phyloP scores from a whole-genome alignment of 1,140 invertebrate genomes.

The Drosophila guanche region DNA sequence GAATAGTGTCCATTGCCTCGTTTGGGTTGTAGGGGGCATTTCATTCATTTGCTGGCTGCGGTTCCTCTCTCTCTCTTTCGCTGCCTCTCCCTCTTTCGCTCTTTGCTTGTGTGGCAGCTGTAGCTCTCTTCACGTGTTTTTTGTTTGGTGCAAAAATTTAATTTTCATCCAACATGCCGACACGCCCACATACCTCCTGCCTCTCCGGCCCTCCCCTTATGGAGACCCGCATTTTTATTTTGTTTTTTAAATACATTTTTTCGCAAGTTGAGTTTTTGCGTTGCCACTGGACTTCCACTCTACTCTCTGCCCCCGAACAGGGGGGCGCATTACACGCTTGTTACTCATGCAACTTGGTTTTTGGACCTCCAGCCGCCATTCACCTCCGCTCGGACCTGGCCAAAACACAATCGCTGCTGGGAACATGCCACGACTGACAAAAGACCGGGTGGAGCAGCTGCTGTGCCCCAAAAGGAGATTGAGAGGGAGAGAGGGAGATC shows the following conservation, averaged over 20 bases:
- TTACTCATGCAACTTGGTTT: slow-evolving; percentile 70
- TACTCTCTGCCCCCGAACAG: too few relatives aligned
- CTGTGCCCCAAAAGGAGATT: slow-evolving; percentile 12
- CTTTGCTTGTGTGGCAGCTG: slow-evolving; percentile 18
- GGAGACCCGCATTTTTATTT: slow-evolving; percentile 24
- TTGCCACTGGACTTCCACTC: slow-evolving; percentile 15
- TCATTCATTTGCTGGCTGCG: slow-evolving; percentile 75
- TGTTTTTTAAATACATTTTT: slow-evolving; percentile 23
- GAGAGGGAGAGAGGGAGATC: too few relatives aligned
- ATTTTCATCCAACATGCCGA: slow-evolving; percentile 50
- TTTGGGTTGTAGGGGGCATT: slow-evolving; percentile 50
- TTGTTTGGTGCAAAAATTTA: slow-evolving; percentile 39
- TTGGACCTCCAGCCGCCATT: slow-evolving; percentile 28
- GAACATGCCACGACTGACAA: slow-evolving; percentile 37
- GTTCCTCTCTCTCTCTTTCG: slow-evolving; percentile 35
- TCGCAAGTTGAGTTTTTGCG: slow-evolving; percentile 1
- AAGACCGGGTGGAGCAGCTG: slow-evolving; percentile 36
- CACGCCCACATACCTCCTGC: slow-evolving; percentile 19
- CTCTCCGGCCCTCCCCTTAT: slow-evolving; percentile 4
- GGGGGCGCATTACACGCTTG: slow-evolving; percentile 66
- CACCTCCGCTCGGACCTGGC: slow-evolving; percentile 17
- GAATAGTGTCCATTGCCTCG: slow-evolving; percentile 31
- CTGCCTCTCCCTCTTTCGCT: slow-evolving; percentile 4
- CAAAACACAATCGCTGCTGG: too few relatives aligned
- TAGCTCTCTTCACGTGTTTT: not conserved